Evolutionary conservation across 2,797 vertebrate genomes (phyloP).

Genomic region (Neomorphus geoffroyi): DNA sequence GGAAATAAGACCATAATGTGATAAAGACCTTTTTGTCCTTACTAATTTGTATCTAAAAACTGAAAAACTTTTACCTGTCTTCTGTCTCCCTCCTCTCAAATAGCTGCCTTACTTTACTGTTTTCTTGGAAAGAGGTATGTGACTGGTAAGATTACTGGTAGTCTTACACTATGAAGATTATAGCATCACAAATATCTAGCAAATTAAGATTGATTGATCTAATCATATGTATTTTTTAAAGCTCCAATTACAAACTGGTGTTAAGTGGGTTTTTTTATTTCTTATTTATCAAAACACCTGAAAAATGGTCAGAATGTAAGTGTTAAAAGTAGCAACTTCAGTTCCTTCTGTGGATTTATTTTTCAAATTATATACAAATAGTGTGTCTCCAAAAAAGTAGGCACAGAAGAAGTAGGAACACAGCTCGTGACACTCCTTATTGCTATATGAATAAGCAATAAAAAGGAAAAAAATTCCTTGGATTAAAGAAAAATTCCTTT

Average conservation of each 20-base stretch:
- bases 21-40: constrained; percentile 12
- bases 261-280: background rate
- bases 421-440: background rate
- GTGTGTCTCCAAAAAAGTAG: constrained; percentile 7
- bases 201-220: background rate
- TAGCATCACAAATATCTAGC: background rate
- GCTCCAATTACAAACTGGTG: background rate
- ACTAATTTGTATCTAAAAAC: background rate
- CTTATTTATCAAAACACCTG: background rate
- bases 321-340: background rate
- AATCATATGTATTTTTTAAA: background rate
- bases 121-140: constrained; percentile 59
- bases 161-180: background rate
- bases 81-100: constrained; percentile 46
- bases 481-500: background rate
- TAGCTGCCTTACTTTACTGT: constrained; percentile 54
- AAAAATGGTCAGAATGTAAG: background rate
- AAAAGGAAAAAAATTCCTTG: background rate
- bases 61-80: constrained; percentile 4
- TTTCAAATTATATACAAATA: background rate
- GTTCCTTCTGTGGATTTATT: background rate
- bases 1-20: background rate
- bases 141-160: constrained; percentile 17
- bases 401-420: background rate
- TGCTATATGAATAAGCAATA: background rate